Evolutionary conservation across 2,797 vertebrate species (phyloP).

Genomic region (Gadopsis bispinosus): DNA sequence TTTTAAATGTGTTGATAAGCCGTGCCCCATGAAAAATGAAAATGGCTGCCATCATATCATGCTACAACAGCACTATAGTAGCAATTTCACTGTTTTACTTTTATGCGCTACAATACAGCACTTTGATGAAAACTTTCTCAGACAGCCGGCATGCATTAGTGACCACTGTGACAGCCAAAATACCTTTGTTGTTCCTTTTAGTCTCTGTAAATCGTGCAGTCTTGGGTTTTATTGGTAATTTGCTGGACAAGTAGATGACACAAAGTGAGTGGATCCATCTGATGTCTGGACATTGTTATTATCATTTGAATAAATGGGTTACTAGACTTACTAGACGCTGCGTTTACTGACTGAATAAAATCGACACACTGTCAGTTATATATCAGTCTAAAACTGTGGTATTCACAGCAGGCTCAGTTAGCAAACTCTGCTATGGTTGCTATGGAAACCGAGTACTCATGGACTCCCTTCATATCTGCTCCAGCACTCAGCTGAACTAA

Average conservation of each 20-base stretch:
- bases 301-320: background rate
- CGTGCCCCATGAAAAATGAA: constrained; percentile 26
- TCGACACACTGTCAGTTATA: background rate
- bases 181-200: background rate
- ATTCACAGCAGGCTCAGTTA: background rate
- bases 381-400: background rate
- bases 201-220: constrained; percentile 5
- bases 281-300: background rate
- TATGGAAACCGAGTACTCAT: background rate
- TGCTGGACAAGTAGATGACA: constrained; percentile 10
- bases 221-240: background rate
- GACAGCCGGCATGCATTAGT: constrained; percentile 31
- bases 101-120: background rate
- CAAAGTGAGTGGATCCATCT: constrained; percentile 7
- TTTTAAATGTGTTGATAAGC: constrained; percentile 28
- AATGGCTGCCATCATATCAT: constrained; percentile 1
- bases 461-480: background rate
- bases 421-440: background rate
- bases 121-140: constrained; percentile 27
- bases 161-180: constrained; percentile 16
- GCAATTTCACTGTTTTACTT: constrained; percentile 22
- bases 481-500: background rate
- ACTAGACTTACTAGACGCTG: background rate
- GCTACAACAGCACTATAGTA: background rate
- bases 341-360: background rate